A percentile compares a stretch with the other conserved stretches of the same genome.
phyloP scores from a whole-genome alignment of 2,888 invertebrate genomes.

The Cheilosia grossa region DNA sequence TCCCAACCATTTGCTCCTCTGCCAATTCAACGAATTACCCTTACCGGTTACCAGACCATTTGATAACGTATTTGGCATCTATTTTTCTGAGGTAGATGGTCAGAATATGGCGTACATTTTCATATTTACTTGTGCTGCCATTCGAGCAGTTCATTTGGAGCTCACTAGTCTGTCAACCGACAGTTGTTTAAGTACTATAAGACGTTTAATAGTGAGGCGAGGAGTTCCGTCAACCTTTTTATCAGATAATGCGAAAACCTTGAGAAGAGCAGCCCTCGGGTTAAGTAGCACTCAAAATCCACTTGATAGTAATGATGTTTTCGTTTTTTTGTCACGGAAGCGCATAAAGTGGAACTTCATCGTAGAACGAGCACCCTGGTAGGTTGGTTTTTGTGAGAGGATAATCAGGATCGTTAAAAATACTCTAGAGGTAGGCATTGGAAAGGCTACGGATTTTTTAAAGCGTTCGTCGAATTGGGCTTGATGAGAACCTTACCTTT shows the following conservation, averaged over 20 bases:
- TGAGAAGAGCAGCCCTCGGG: constrained; percentile 24
- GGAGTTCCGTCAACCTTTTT: constrained; percentile 16
- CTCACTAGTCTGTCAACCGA: constrained; percentile 39
- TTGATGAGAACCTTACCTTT: no score
- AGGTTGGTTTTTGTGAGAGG: constrained; percentile 69
- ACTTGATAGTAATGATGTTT: no score
- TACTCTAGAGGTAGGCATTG: constrained; percentile 61
- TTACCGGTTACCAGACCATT: constrained; percentile 23
- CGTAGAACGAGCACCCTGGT: constrained; percentile 24
- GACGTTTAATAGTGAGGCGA: constrained; percentile 25
- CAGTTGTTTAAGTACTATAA: constrained; percentile 19
- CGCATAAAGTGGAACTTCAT: no score
- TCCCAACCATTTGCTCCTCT: constrained; percentile 27
- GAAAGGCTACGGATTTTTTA: constrained; percentile 14
- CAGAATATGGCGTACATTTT: constrained; percentile 23
- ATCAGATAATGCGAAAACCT: constrained; percentile 32
- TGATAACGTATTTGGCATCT: no score
- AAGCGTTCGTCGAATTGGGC: no score
- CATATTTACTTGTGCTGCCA: constrained; percentile 45
- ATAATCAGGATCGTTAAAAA: constrained; percentile 57
- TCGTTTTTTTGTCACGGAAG: background rate
- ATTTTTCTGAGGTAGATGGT: background rate
- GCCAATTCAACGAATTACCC: constrained; percentile 11
- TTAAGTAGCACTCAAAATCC: background rate
- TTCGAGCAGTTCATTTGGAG: constrained; percentile 54